Base-by-base conservation (phyloP, 2,113 vertebrate species). In the Astatotilapia flaviijosephi region DNA sequence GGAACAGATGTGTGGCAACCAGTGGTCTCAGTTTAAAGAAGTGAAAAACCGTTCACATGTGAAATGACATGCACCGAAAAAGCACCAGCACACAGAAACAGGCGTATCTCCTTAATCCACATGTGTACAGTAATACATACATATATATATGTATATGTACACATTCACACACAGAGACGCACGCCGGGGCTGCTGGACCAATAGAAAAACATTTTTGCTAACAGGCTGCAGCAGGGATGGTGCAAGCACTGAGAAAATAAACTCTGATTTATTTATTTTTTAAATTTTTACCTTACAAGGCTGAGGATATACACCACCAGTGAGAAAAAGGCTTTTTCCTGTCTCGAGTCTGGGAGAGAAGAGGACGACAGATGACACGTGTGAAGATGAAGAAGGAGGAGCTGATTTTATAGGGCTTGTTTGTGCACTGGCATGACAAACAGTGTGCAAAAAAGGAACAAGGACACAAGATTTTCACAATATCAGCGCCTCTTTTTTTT, bases 201-300 rank as follows among this genome's bases (percentile, higher is more conserved):
- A 89, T 80, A 91, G 80, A 93, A 95, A 93, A 92, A 86, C 26
- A 45, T 70, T 75, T 85, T 68, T 84, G 75, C 86, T 70, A 85
- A 89, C 54, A 77, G 84, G 81, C 26, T 62, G 56, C 33, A 8
- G 70, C 84, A 77, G 83, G 88, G 90, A 88, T 84, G 85, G 54
- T 86, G 84, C 85, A 85, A 87, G 88, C 83, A 88, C 86, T 94
- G 88, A 90, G 90, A 91, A 92, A 89, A 88, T 83, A 91, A 88
- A 89, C 86, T 89, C 47, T 87, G 9, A 42, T 58, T 73, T 68
- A 15, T 58, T 58, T 58, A 15, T 15, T 2, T 60, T 37, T 65
- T n/a, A 0, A 7, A 62, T 37, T 68, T 81, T 62, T 54, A 68
- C 60, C 83, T 79, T 83, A 91, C 80, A 87, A 89, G 84, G 88